These are phyloP conservation scores for Phlogophora meticulosa DNA, from an alignment of 2,888 invertebrate genomes.

Conservation along the genomic window DNA sequence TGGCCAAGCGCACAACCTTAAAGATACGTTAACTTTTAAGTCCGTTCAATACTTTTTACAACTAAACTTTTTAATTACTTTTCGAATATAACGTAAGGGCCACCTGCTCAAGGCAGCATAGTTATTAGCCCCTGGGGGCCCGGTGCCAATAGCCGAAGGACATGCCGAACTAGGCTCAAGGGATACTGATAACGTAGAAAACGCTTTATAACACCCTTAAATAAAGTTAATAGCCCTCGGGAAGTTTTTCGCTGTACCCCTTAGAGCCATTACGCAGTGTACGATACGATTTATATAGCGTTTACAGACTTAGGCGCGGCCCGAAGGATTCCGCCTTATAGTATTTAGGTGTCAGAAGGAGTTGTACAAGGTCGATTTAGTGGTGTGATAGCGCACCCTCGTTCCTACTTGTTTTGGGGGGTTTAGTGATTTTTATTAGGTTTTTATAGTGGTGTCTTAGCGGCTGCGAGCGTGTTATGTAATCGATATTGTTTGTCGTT, in stretches of 20 bases:
- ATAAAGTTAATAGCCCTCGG: conserved; percentile 89
- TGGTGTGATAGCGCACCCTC: conserved; percentile 75
- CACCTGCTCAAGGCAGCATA: conserved; percentile 63
- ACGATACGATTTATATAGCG: conserved; percentile 87
- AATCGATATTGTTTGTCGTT: conserved; percentile 58
- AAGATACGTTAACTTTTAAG: conserved; percentile 50
- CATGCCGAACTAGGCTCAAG: conserved; percentile 81
- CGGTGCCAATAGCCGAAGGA: conserved; percentile 82
- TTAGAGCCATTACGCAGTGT: conserved; percentile 86
- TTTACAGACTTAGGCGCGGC: conserved; percentile 84
- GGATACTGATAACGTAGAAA: conserved; percentile 88
- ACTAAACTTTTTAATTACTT: conserved; percentile 65
- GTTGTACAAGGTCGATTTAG: conserved; percentile 83
- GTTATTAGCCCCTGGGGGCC: conserved; percentile 69
- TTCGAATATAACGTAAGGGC: conserved; percentile 60
- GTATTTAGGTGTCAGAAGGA: conserved; percentile 85
- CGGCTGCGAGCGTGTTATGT: conserved; percentile 35
- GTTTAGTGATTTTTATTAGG: conserved; percentile 66
- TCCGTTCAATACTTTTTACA: conserved; percentile 52
- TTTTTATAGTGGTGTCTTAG: conserved; percentile 46
- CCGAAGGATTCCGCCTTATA: conserved; percentile 79
- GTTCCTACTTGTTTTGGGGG: conserved; percentile 59
- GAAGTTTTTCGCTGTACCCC: conserved; percentile 89
- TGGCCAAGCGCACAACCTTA: conserved; percentile 26
- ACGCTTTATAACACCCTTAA: conserved; percentile 89